A percentile compares a stretch with the other conserved stretches of the same genome.
Evolutionary conservation across 1,140 invertebrate species (phyloP).

Genomic region (Heterodera carotae): DNA sequence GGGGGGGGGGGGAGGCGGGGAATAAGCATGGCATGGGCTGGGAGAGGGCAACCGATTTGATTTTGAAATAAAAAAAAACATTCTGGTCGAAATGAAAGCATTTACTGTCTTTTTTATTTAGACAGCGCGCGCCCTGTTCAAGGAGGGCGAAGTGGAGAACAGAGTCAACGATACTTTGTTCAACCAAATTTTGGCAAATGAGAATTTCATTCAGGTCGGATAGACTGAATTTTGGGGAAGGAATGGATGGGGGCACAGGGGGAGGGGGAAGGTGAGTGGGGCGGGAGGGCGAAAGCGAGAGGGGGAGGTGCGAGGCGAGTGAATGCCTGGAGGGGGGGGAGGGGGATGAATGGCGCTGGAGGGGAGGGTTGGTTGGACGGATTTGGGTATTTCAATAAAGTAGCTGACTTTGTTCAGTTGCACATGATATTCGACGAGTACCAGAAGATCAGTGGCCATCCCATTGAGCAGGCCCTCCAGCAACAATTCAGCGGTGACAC

Average conservation of each 20-base stretch:
- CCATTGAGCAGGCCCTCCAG: conserved; percentile 83
- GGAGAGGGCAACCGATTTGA: not conserved
- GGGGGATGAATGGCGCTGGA: too few relatives aligned
- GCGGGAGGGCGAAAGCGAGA: too few relatives aligned
- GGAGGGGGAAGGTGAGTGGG: too few relatives aligned
- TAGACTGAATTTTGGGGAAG: too few relatives aligned
- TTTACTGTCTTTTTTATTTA: too few relatives aligned
- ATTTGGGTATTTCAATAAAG: too few relatives aligned
- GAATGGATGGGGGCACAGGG: too few relatives aligned
- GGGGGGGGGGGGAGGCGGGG: not conserved
- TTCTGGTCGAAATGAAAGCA: not conserved
- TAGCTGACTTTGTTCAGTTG: conserved; percentile 67
- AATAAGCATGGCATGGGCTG: not conserved
- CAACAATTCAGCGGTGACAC: conserved; percentile 83
- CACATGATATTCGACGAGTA: conserved; percentile 77
- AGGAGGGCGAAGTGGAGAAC: conserved; percentile 68
- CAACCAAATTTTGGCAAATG: conserved; percentile 62
- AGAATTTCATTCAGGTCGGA: conserved; percentile 69
- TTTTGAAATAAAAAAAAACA: too few relatives aligned
- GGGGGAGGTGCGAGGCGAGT: too few relatives aligned
- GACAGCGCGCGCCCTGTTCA: conserved; percentile 66
- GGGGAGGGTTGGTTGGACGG: too few relatives aligned
- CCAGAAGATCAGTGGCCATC: conserved; percentile 72
- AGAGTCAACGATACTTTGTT: conserved; percentile 69
- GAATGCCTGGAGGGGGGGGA: too few relatives aligned